Percentiles rank a stretch among this genome's conserved stretches.
Evolutionary conservation across 2,113 vertebrate genomes (phyloP).

Genomic region (Misgurnus anguillicaudatus): DNA sequence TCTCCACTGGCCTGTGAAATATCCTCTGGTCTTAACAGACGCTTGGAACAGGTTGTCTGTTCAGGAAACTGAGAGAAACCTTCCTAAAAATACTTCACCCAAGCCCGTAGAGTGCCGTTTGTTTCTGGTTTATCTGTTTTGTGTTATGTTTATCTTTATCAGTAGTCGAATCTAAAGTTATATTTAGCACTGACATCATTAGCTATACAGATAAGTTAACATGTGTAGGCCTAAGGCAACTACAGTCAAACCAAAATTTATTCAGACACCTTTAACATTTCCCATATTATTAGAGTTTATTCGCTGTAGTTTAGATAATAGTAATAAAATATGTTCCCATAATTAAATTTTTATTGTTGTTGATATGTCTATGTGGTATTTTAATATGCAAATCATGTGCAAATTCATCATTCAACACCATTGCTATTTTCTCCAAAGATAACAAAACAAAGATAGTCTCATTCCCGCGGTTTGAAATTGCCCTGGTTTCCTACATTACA

Average conservation of each 20-base stretch:
- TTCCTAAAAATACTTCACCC: conserved; percentile 46
- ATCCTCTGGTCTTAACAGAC: conserved; percentile 35
- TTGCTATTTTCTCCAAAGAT: too few relatives aligned
- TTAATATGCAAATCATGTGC: too few relatives aligned
- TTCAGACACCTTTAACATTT: too few relatives aligned
- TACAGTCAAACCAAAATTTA: background rate
- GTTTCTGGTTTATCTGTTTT: conserved; percentile 27
- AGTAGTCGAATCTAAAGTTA: background rate
- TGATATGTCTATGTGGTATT: too few relatives aligned
- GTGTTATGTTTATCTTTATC: conserved; percentile 2
- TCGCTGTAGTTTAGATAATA: too few relatives aligned
- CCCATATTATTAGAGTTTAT: too few relatives aligned
- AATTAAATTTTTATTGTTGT: too few relatives aligned
- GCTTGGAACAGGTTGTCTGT: conserved; percentile 21
- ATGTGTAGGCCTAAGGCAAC: conserved; percentile 17
- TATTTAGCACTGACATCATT: background rate
- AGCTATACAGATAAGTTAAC: background rate
- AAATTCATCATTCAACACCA: too few relatives aligned
- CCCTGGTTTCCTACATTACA: too few relatives aligned
- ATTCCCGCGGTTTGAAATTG: too few relatives aligned
- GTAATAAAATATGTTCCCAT: too few relatives aligned
- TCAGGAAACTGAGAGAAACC: conserved; percentile 17
- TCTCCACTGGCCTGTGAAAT: conserved; percentile 51
- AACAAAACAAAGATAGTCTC: too few relatives aligned
- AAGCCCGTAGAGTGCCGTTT: conserved; percentile 16